phyloP scores from a whole-genome alignment of 2,113 vertebrate species.

The Tachysurus vachellii region DNA sequence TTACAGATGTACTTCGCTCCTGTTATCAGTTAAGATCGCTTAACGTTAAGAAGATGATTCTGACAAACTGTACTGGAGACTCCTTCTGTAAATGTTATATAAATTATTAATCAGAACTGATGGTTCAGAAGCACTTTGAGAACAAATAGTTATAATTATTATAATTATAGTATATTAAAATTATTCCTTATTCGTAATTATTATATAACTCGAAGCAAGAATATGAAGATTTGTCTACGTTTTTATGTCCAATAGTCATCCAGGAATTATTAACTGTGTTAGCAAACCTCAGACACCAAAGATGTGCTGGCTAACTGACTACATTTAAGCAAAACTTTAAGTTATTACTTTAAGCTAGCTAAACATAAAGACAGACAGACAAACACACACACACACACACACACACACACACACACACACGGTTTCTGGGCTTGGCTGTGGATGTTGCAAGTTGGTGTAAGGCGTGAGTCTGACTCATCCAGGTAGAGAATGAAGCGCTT shows the following conservation, averaged over 20 bases:
- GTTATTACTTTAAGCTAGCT: no score
- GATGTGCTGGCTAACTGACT: neutral
- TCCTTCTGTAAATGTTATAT: neutral
- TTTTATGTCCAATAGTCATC: neutral
- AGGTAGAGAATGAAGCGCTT: slow-evolving; percentile 19
- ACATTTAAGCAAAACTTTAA: neutral
- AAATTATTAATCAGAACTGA: neutral
- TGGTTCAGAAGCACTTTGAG: neutral
- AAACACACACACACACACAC: neutral
- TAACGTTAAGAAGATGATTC: neutral
- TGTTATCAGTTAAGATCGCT: neutral
- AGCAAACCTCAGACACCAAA: neutral
- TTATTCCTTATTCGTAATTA: no score
- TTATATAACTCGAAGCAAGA: neutral
- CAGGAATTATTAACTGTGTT: neutral
- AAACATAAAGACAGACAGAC: neutral
- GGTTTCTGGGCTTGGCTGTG: slow-evolving; percentile 27
- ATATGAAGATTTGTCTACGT: neutral
- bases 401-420: neutral
- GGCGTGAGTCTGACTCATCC: slow-evolving; percentile 19
- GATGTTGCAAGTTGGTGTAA: neutral
- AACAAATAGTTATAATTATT: neutral
- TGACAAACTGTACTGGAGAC: neutral
- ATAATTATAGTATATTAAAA: no score
- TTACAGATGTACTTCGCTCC: neutral